Base-by-base conservation (phyloP, 1,140 invertebrate species). In the Drosophila ambigua region DNA sequence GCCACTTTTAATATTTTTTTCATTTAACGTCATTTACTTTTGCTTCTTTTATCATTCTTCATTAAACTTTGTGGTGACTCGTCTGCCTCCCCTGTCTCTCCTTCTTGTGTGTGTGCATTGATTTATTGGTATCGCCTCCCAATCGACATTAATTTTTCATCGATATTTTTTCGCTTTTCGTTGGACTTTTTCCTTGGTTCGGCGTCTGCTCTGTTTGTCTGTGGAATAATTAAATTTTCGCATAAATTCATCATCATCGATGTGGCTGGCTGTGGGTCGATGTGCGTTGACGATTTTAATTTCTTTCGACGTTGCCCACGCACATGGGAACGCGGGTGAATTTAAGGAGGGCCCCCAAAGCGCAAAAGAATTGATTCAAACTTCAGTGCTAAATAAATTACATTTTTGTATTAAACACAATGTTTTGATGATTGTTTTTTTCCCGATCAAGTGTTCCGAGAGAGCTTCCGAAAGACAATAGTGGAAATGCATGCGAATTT, bases 141-240 rank as follows among this genome's bases (percentile, higher is more conserved):
- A 87, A 85, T 87, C 66, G 82, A 80, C 82, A 85, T 85, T 87
- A 81, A 87, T 78, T 85, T 85, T 85, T 72, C 78, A 87, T 65
- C 78, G 74, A 67, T 82, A 74, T 71, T 87, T 87, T 64, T 72
- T 75, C 50, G 60, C 63, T 41, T 48, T 54, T 50, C 48, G 20
- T 41, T 28, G 26, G 2, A 28, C 7, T 28, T 60, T 23, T 57
- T 44, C 31, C 31, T 26, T 9, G 4, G 11, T 13, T 26, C 58
- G 31, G 60, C 57, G 51, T 58, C 73, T 60, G 69, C 45, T 78
- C 68, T 81, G 82, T 85, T 85, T 85, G 76, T 63, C 35, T 75
- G 83, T 74, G 62, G 72, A 82, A 87, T 87, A 87, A 82, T 87
- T 87, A 87, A 87, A 87, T 88, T 79, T 79, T 82, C 79, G 79